phyloP scores from a whole-genome alignment of 2,888 invertebrate species.

The Marasmarcha lunaedactyla region DNA sequence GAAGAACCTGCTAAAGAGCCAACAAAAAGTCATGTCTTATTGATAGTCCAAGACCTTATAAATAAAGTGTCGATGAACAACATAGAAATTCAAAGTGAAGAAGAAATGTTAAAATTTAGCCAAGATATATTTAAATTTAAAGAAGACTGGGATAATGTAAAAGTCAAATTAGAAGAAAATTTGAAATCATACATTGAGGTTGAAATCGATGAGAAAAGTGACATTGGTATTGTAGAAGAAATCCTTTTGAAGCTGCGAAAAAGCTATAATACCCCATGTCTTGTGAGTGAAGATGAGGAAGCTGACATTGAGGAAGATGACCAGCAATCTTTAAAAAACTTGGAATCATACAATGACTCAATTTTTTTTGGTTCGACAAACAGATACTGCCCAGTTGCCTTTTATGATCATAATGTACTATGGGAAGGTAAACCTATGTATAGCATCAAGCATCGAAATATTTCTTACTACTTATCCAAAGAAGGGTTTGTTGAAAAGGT shows the following conservation, averaged over 20 bases:
- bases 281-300: conserved; percentile 27
- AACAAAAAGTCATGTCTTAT: neutral
- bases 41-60: too few relatives aligned
- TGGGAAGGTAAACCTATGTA: conserved; percentile 73
- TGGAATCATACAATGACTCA: conserved; percentile 30
- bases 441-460: conserved; percentile 59
- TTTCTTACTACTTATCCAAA: conserved; percentile 63
- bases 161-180: conserved; percentile 47
- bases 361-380: conserved; percentile 68
- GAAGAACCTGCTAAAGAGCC: neutral
- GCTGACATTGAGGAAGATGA: conserved; percentile 18
- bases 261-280: conserved; percentile 33
- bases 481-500: conserved; percentile 60
- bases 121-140: conserved; percentile 40
- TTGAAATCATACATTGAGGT: conserved; percentile 45
- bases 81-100: too few relatives aligned
- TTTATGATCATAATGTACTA: conserved; percentile 57
- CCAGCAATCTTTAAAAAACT: conserved; percentile 27
- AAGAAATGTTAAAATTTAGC: conserved; percentile 18
- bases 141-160: conserved; percentile 46
- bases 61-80: too few relatives aligned
- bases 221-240: conserved; percentile 43
- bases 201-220: conserved; percentile 53
- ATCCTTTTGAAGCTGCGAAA: conserved; percentile 37
- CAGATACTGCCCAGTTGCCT: conserved; percentile 73